A percentile compares a stretch with the other conserved stretches of the same genome.
These are phyloP conservation scores for Phrixothrix hirtus DNA, from an alignment of 2,888 invertebrate genomes.

Conservation along the genomic window DNA sequence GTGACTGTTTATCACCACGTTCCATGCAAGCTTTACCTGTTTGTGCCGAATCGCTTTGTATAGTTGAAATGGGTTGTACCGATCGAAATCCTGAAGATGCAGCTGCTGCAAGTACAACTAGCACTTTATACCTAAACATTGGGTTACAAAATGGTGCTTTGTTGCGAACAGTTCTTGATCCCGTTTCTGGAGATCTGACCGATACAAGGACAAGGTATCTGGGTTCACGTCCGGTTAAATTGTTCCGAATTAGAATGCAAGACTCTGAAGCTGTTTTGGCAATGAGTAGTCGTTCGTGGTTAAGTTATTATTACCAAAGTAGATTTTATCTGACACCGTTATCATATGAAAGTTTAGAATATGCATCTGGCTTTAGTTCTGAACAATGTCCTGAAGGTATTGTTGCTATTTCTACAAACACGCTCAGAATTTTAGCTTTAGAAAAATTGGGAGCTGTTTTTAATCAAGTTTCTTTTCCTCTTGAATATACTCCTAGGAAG, in stretches of 20 bases:
- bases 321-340: slow-evolving; percentile 93
- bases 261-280: slow-evolving; percentile 96
- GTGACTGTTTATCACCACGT: slow-evolving; percentile 92
- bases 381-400: slow-evolving; percentile 99
- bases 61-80: slow-evolving; percentile 87
- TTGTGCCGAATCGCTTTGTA: slow-evolving; percentile 93
- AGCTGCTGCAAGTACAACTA: slow-evolving; percentile 69
- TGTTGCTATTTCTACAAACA: slow-evolving; percentile 98
- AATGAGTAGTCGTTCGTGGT: slow-evolving; percentile 97
- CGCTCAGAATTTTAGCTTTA: slow-evolving; percentile 92
- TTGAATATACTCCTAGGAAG: slow-evolving; percentile 95
- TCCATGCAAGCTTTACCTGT: slow-evolving; percentile 97
- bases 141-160: slow-evolving; percentile 96
- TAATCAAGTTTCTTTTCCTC: slow-evolving; percentile 90
- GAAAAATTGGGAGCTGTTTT: slow-evolving; percentile 99
- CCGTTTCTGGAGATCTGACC: slow-evolving; percentile 93
- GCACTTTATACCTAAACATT: slow-evolving; percentile 89
- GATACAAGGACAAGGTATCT: slow-evolving; percentile 97
- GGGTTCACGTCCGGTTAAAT: slow-evolving; percentile 86
- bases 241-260: slow-evolving; percentile 95
- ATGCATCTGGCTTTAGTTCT: slow-evolving; percentile 93
- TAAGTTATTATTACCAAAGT: slow-evolving; percentile 98
- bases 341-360: slow-evolving; percentile 95
- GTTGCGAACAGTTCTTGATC: slow-evolving; percentile 90
- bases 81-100: slow-evolving; percentile 63